Base-by-base conservation (phyloP, 2,797 vertebrate species). In the Acipenser oxyrinchus region DNA sequence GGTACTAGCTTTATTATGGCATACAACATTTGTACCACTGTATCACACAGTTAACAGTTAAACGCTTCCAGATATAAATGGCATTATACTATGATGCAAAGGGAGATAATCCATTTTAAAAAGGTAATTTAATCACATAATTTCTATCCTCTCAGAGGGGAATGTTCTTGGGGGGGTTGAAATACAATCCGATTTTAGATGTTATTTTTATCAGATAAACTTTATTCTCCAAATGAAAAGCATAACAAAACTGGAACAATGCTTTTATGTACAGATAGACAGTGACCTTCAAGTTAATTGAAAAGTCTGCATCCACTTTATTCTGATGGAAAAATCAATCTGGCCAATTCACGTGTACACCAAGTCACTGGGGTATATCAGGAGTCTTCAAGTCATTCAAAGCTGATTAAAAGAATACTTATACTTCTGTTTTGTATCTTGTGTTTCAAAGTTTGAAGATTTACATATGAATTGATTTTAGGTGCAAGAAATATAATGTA, bases 201-300 rank as follows among this genome's bases (percentile, higher is more conserved):
- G 13, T 53, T 53, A 37, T 64, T 64, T 64, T 64, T 64, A 64
- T 57, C 64, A 57, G 51, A 57, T 57, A 65, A 58, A n/a, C 52
- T 64, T 62, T 48, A 18, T 63, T 64, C 48, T 66, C 58, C 55
- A 66, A 59, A 12, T 66, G 55, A 48, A 49, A 66, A 59, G 48
- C 65, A 66, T 60, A 49, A 11, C 53, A 60, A 59, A 59, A 60
- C 55, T 59, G 65, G 48, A 59, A 60, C 55, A 59, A 59, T 66
- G 12, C 7, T 66, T 66, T 66, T 60, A 59, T 23, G 49, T 50
- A 48, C 57, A 66, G 12, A 23, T 49, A 8, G 48, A 66, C 11
- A 66, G 57, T n/a, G 52, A 58, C 64, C 64, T 57, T 65, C 52
- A 65, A 65, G 64, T 65, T 65, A 65, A 65, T 65, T 65, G 65